phyloP scores from a whole-genome alignment of 2,113 vertebrate genomes.

The Sterrhoptilus dennistouni region DNA sequence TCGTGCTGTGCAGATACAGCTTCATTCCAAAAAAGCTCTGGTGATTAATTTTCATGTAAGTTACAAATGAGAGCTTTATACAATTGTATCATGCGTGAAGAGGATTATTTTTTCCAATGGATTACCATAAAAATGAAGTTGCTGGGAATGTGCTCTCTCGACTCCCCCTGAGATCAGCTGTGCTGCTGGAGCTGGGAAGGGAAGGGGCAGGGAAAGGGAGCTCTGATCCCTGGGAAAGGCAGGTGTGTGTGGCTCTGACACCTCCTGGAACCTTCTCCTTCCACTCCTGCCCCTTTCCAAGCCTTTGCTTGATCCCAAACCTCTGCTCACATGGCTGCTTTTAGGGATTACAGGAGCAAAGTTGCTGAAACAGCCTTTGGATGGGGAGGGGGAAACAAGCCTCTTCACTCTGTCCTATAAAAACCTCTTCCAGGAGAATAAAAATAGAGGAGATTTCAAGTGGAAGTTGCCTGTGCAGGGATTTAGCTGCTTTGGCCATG shows the following conservation, averaged over 20 bases:
- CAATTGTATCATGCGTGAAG: constrained; percentile 56
- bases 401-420: not conserved
- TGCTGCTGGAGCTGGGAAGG: not conserved
- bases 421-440: not conserved
- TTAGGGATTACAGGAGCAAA: fast-evolving
- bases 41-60: constrained; percentile 61
- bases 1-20: not conserved
- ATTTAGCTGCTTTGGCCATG: not conserved
- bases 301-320: not conserved
- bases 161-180: constrained; percentile 7
- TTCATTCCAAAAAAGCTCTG: constrained; percentile 36
- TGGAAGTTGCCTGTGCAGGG: not conserved
- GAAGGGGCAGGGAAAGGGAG: not conserved
- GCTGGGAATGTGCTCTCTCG: constrained; percentile 9
- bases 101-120: constrained; percentile 65
- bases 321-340: fast-evolving
- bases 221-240: not conserved
- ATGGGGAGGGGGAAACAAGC: fast-evolving
- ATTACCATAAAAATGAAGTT: constrained; percentile 67
- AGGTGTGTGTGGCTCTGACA: not conserved
- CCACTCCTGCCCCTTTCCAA: not conserved
- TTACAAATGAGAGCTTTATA: constrained; percentile 59
- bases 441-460: not conserved
- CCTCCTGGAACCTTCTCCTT: not conserved
- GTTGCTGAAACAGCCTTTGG: not conserved